These are phyloP conservation scores for Limnephilus auricula DNA, from an alignment of 2,888 invertebrate genomes.

Conservation along the genomic window DNA sequence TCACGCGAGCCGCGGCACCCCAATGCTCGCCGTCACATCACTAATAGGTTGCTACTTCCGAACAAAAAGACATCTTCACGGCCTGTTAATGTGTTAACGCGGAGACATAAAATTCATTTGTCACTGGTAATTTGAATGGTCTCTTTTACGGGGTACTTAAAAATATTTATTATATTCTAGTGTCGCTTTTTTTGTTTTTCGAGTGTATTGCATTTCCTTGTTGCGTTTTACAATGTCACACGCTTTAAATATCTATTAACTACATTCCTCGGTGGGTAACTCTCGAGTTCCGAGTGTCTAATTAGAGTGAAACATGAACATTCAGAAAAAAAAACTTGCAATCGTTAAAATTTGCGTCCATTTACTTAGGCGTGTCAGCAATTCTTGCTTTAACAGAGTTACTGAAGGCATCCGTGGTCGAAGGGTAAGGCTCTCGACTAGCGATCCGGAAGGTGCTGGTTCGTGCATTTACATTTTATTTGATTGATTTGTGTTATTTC, in stretches of 20 bases:
- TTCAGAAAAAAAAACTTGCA: no score
- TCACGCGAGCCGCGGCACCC: conserved; percentile 69
- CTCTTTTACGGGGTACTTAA: conserved; percentile 22
- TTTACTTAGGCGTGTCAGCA: no score
- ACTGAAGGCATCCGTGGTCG: no score
- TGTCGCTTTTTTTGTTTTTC: neutral
- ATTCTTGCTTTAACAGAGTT: no score
- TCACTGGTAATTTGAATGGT: conserved; percentile 41
- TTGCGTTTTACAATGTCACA: neutral
- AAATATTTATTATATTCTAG: conserved; percentile 29
- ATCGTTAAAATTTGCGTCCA: no score
- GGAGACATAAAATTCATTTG: conserved; percentile 49
- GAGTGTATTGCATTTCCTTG: neutral
- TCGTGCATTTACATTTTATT: no score
- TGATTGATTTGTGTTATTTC: no score
- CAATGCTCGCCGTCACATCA: conserved; percentile 36
- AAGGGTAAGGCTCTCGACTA: no score
- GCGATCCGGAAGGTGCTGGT: no score
- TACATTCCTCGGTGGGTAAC: neutral
- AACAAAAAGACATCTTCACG: conserved; percentile 49
- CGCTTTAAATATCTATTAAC: neutral
- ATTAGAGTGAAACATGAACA: neutral
- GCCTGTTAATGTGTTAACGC: conserved; percentile 53
- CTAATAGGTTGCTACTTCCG: conserved; percentile 57
- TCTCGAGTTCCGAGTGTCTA: neutral